Evolutionary conservation across 2,888 invertebrate species (phyloP).

Genomic region (Cephus spinipes): DNA sequence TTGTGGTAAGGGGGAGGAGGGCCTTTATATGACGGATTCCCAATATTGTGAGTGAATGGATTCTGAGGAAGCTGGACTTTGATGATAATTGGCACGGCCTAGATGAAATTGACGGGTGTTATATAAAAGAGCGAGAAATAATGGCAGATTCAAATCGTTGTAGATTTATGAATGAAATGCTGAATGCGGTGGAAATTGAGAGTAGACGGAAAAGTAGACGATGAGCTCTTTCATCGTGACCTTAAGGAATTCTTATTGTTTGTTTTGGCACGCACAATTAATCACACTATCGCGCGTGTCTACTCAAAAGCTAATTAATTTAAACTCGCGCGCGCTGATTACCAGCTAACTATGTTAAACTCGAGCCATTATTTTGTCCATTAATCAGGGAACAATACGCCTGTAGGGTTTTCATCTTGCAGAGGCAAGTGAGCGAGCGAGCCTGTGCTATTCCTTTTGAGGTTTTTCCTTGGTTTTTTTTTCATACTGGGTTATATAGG

Average conservation of each 20-base stretch:
- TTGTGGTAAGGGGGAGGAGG: not conserved
- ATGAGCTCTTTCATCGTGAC: not conserved
- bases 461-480: not conserved
- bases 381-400: conserved; percentile 43
- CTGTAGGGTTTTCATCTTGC: conserved; percentile 12
- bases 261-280: conserved; percentile 36
- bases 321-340: conserved; percentile 41
- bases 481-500: not conserved
- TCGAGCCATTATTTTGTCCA: conserved; percentile 42
- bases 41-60: not conserved
- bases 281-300: conserved; percentile 44
- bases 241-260: not conserved
- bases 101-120: not conserved
- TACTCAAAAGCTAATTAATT: conserved; percentile 44
- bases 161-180: not conserved
- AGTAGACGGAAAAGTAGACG: not conserved
- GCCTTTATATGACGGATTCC: not conserved
- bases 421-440: conserved; percentile 16
- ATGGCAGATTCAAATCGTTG: not conserved
- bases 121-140: not conserved
- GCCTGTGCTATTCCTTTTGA: not conserved
- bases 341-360: conserved; percentile 46
- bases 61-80: not conserved
- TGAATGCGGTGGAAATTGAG: not conserved
- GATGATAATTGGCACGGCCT: not conserved